These are phyloP conservation scores for Helicoverpa armigera DNA, from an alignment of 1,140 invertebrate species.

Conservation along the genomic window DNA sequence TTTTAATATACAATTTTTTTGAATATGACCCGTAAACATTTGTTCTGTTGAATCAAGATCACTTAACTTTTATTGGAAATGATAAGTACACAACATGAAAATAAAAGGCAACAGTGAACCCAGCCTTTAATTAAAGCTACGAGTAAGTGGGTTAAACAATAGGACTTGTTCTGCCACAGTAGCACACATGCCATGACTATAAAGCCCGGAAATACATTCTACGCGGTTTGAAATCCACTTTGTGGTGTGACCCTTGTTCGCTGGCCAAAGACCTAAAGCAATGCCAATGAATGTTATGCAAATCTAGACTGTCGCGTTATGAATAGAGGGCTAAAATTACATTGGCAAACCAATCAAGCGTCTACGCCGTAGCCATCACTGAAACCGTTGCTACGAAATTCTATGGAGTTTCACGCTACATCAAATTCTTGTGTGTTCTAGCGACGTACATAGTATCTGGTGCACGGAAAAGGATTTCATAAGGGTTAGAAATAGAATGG, in stretches of 20 bases:
- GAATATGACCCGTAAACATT: too few relatives aligned
- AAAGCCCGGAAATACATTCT: slow-evolving; percentile 68
- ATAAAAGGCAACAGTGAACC: slow-evolving; percentile 24
- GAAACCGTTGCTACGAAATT: slow-evolving; percentile 57
- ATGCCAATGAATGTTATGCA: background rate
- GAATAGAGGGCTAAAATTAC: slow-evolving; percentile 16
- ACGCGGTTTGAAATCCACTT: slow-evolving; percentile 72
- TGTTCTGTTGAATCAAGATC: background rate
- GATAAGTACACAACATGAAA: background rate
- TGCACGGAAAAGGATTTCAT: background rate
- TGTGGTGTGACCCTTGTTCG: slow-evolving; percentile 64
- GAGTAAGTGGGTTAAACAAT: slow-evolving; percentile 56
- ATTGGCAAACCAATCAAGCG: background rate
- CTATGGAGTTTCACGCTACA: slow-evolving; percentile 55
- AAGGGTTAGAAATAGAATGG: too few relatives aligned
- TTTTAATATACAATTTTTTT: too few relatives aligned
- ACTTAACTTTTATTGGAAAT: slow-evolving; percentile 1
- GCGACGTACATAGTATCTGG: background rate
- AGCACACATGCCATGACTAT: background rate
- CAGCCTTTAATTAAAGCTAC: slow-evolving; percentile 39
- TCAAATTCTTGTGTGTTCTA: slow-evolving; percentile 35
- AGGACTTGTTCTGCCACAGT: slow-evolving; percentile 15
- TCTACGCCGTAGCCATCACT: slow-evolving; percentile 49
- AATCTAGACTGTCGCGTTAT: slow-evolving; percentile 16
- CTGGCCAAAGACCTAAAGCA: slow-evolving; percentile 56